Base-by-base conservation (phyloP, 1,140 invertebrate species). In the Hycleus phaleratus region DNA sequence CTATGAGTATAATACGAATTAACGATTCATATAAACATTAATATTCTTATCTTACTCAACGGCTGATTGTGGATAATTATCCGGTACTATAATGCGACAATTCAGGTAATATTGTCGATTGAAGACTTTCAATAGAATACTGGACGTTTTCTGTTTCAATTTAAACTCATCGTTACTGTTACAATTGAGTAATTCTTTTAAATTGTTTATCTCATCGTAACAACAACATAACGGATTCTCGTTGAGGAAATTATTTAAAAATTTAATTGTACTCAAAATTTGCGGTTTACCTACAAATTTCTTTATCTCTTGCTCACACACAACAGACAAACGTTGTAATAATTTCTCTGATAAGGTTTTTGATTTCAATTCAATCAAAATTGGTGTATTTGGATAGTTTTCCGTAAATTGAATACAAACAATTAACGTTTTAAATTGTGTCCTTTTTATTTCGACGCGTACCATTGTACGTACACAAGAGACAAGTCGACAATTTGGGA, bases 141-240 rank as follows among this genome's bases (percentile, higher is more conserved):
- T 76, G 6, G 85, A 85, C 38, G 73, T 75, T 68, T 86, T 87
- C 65, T 90, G 86, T 51, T 82, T 83, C 43, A 88, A 67, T 73
- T 86, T 86, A 2, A 90, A 66, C 58, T 81, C 79, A 71, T 85
- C 84, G 2, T 56, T 7, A 32, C 32, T 32, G 40, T 26, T 68
- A 38, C 58, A 67, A 26, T 70, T 65, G 0, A 84, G 52, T 8
- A 82, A 64, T 49, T 78, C 72, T 47, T 85, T 85, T 46, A 90
- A 71, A 12, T 74, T 67, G 55, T 79, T 77, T 51, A 90, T 85
- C 73, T 90, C 87, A 66, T 87, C 85, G 46, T 85, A 83, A 65
- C 85, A 88, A 43, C 85, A 84, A 66, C 81, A 85, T 5, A 90
- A 73, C 0, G 86, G 83, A 75, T 88, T 87, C 44, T 87, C 85